Base-by-base conservation (phyloP, 2,797 vertebrate genomes). In the Malurus splendens region DNA sequence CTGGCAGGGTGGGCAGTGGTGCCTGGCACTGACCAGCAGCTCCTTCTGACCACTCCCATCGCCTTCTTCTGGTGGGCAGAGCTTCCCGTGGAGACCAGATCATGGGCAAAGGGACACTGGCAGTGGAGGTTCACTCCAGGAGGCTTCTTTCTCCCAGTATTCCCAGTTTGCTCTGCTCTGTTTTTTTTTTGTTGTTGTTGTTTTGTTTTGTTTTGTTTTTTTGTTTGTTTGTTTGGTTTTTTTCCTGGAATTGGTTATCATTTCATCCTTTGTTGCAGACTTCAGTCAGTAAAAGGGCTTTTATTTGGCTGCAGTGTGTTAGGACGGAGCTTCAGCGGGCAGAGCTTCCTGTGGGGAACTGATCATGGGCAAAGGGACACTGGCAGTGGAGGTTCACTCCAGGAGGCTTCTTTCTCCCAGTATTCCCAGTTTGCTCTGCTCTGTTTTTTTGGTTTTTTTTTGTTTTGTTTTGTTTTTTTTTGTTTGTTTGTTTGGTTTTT, bases 11-110 rank as follows among this genome's bases (percentile, higher is more conserved):
- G 32, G 27, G 13, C 71, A 32, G 39, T 50, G 56, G 28, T 41
- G 36, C 36, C 36, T 36, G 36, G 36, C 36, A 36, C 36, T 10
- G 57, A 48, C 8, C 23, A 87, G 38, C 42, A 71, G 50, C 38
- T 90, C 61, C 47, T 64, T 42, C 62, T 59, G 54, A 39, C 22
- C 44, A 39, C 20, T 2, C 16, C 6, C 0, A 0, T 23, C 8
- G 1, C 48, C 38, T 79, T 36, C 36, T 36, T 36, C 36, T 36
- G 36, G 36, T 36, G 36, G 36, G 44, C 27, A 61, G 45, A 36
- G 23, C 51, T 60, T 50, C 41, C 25, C 32, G 4, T 19, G 20
- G 24, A 48, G 30, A 15, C 24, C 19, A 7, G 4, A 1, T 7
- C 19, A 4, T 1, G 28, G 41, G 6, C 14, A 14, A 32, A 17